These are phyloP conservation scores for Collichthys lucidus DNA, from an alignment of 2,113 vertebrate genomes.

Conservation along the genomic window DNA sequence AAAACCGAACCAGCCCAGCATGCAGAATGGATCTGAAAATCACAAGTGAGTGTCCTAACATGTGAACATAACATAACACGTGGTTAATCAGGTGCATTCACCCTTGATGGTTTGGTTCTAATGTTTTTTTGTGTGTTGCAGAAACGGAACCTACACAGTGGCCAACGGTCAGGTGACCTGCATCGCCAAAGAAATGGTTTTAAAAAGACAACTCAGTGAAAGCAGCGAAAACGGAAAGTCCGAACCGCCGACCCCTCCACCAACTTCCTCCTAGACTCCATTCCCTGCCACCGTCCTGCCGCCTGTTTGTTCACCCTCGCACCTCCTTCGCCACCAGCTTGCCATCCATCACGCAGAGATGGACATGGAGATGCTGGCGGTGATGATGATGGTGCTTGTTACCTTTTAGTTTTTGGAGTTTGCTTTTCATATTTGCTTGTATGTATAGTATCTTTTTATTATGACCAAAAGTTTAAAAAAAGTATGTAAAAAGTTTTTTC, in stretches of 20 bases:
- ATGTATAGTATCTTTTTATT: constrained; percentile 71
- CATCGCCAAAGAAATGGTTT: constrained; percentile 81
- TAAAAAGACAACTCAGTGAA: constrained; percentile 81
- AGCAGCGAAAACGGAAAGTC: constrained; percentile 78
- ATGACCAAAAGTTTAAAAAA: constrained; percentile 76
- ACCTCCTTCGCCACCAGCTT: constrained; percentile 34
- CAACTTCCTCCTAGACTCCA: constrained; percentile 57
- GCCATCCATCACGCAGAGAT: constrained; percentile 26
- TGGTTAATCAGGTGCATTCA: not conserved
- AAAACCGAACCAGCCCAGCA: constrained; percentile 83
- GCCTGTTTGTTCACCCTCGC: not conserved
- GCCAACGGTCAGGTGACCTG: constrained; percentile 83
- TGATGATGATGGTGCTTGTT: constrained; percentile 31
- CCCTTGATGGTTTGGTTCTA: not conserved
- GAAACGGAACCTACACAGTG: constrained; percentile 81
- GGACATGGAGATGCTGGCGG: constrained; percentile 68
- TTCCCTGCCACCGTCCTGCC: not conserved
- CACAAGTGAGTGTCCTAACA: constrained; percentile 85
- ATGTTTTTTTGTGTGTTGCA: constrained; percentile 55
- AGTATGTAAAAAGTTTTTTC: constrained; percentile 63
- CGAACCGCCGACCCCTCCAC: constrained; percentile 60
- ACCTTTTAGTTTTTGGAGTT: constrained; percentile 37
- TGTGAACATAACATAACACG: too few relatives aligned
- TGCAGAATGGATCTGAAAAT: constrained; percentile 86
- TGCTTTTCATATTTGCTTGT: constrained; percentile 58